These are phyloP conservation scores for Drosophila sturtevanti DNA, from an alignment of 1,140 invertebrate genomes.

Conservation along the genomic window DNA sequence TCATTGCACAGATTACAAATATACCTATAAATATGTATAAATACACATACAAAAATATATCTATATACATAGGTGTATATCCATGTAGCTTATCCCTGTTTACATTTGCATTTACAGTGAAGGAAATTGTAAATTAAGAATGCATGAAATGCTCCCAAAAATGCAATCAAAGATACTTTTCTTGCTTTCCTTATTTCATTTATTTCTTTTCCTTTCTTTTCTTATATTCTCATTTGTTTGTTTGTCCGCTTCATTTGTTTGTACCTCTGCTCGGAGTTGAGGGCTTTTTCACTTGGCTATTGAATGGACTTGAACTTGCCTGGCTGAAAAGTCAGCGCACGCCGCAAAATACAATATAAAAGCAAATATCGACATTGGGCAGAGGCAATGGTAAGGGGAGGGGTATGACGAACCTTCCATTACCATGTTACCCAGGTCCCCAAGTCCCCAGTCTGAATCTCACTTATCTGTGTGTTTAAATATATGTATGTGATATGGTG, in stretches of 20 bases:
- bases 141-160: conserved; percentile 18
- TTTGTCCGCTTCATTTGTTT: background rate
- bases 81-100: conserved; percentile 37
- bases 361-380: conserved; percentile 9
- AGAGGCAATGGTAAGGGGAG: background rate
- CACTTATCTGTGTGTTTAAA: conserved; percentile 12
- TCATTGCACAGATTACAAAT: conserved; percentile 55
- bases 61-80: background rate
- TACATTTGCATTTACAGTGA: conserved; percentile 63
- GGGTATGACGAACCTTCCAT: background rate
- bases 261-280: background rate
- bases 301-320: conserved; percentile 9
- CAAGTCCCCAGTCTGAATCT: background rate
- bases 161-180: conserved; percentile 5
- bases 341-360: background rate
- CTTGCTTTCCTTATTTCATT: background rate
- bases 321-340: background rate
- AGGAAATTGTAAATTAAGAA: conserved; percentile 56
- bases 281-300: background rate
- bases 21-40: background rate
- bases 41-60: conserved; percentile 15
- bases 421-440: background rate
- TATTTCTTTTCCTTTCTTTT: background rate
- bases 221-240: background rate
- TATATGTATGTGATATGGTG: conserved; percentile 14